Percentiles rank a stretch among this genome's conserved stretches.
Conservation (phyloP, 2,797 vertebrate species). For the Chelon auratus region DNA sequence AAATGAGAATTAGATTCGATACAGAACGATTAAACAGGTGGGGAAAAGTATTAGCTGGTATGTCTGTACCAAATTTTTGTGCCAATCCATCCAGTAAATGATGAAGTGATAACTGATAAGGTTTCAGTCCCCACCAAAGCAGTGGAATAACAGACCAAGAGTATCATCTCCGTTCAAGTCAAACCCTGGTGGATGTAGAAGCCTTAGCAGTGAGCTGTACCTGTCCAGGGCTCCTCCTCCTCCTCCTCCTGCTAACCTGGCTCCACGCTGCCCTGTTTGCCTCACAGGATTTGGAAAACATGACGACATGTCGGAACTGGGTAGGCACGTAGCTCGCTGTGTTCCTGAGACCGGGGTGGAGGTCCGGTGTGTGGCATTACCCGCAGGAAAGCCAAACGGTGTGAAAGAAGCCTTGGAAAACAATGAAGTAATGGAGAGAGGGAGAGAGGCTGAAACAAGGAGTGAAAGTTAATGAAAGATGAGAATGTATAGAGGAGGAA, state of each 20-base stretch:
- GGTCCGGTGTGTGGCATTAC: slow-evolving; percentile 41
- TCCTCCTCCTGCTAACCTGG: slow-evolving; percentile 28
- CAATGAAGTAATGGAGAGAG: slow-evolving; percentile 78
- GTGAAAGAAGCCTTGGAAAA: slow-evolving; percentile 60
- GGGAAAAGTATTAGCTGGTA: not conserved
- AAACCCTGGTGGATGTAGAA: not conserved
- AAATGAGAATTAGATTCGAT: not conserved
- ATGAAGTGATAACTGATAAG: not conserved
- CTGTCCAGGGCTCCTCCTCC: slow-evolving; percentile 19
- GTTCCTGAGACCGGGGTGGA: slow-evolving; percentile 63
- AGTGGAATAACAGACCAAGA: not conserved
- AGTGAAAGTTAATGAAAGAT: slow-evolving; percentile 36
- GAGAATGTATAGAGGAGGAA: slow-evolving; percentile 42
- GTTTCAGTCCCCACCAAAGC: not conserved
- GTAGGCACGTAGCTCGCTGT: slow-evolving; percentile 29
- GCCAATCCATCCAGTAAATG: not conserved
- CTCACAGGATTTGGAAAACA: slow-evolving; percentile 75
- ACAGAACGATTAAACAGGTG: not conserved
- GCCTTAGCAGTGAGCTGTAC: not conserved
- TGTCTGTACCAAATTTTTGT: not conserved
- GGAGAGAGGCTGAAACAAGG: slow-evolving; percentile 9
- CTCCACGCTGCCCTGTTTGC: slow-evolving; percentile 54
- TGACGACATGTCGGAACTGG: slow-evolving; percentile 64
- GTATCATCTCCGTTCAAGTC: not conserved
- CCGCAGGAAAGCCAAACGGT: slow-evolving; percentile 74